Conservation (phyloP, 2,113 vertebrate species). For the Salvator merianae region DNA sequence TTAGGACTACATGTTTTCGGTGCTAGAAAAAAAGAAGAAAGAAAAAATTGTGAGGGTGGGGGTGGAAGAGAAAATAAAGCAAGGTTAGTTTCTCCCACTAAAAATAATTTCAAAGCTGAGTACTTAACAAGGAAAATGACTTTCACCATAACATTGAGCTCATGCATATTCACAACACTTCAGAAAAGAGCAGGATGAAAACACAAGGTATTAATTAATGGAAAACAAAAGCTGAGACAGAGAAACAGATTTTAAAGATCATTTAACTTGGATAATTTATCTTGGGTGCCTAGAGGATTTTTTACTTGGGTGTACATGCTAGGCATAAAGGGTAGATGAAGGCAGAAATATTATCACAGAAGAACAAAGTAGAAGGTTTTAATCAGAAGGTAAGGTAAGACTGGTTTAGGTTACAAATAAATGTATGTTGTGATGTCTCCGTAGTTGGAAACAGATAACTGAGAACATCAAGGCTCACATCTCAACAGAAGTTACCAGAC, state of each 20-base stretch:
- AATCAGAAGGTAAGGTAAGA: neutral
- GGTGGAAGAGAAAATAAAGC: slow-evolving; percentile 14
- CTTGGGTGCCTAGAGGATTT: slow-evolving; percentile 48
- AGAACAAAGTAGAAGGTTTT: slow-evolving; percentile 37
- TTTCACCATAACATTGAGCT: slow-evolving; percentile 33
- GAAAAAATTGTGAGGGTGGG: too few species aligned
- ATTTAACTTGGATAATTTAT: slow-evolving; percentile 66
- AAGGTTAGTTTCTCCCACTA: slow-evolving; percentile 51
- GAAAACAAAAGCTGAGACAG: slow-evolving; percentile 43
- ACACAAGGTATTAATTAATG: slow-evolving; percentile 57
- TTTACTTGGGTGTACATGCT: slow-evolving; percentile 20
- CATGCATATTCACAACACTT: slow-evolving; percentile 49
- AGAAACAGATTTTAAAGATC: slow-evolving; percentile 61
- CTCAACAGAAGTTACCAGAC: neutral
- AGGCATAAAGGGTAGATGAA: neutral
- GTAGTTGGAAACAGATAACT: neutral
- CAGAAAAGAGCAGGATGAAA: slow-evolving; percentile 59
- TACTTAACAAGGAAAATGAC: slow-evolving; percentile 16
- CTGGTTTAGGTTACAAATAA: neutral
- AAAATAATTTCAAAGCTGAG: slow-evolving; percentile 6
- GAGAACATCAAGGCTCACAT: neutral
- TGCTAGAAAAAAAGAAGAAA: slow-evolving; percentile 70
- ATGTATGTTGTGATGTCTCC: neutral
- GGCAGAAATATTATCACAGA: slow-evolving; percentile 31
- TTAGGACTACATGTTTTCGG: slow-evolving; percentile 95